Evolutionary conservation across 2,797 vertebrate genomes (phyloP).

Genomic region (Leuciscus waleckii): DNA sequence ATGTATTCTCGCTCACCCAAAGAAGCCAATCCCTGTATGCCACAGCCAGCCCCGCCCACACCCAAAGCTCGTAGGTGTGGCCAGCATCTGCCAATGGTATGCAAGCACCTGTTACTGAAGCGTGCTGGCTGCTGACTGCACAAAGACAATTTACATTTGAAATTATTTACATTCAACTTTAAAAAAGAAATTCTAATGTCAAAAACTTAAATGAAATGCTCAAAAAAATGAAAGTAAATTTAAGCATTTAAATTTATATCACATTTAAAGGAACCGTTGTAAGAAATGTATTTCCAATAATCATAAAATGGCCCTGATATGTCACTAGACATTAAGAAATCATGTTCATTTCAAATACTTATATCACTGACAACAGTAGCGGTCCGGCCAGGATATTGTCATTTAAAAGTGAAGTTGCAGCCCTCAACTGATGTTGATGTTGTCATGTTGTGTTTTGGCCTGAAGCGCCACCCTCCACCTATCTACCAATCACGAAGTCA

Average conservation of each 20-base stretch:
- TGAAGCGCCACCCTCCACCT: too few relatives aligned
- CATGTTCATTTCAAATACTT: too few relatives aligned
- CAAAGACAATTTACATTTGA: conserved; percentile 17
- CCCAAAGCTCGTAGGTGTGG: conserved; percentile 95
- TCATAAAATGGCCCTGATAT: too few relatives aligned
- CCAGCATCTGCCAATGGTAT: conserved; percentile 98
- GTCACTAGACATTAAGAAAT: too few relatives aligned
- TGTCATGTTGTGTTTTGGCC: too few relatives aligned
- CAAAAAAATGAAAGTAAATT: neutral
- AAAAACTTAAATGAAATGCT: neutral
- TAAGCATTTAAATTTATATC: neutral
- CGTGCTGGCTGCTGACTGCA: conserved; percentile 94
- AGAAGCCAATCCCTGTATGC: conserved; percentile 94
- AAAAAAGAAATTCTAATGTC: neutral
- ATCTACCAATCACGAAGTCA: too few relatives aligned
- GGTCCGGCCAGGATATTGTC: too few relatives aligned
- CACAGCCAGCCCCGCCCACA: conserved; percentile 95
- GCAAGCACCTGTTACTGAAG: conserved; percentile 97
- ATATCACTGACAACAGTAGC: too few relatives aligned
- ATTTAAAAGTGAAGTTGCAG: too few relatives aligned
- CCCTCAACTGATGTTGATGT: too few relatives aligned
- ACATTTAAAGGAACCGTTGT: too few relatives aligned
- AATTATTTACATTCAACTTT: neutral
- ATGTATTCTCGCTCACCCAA: conserved; percentile 78
- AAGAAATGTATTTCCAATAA: too few relatives aligned